Base-by-base conservation (phyloP, 2,888 invertebrate species). In the Orthonevra nobilis region DNA sequence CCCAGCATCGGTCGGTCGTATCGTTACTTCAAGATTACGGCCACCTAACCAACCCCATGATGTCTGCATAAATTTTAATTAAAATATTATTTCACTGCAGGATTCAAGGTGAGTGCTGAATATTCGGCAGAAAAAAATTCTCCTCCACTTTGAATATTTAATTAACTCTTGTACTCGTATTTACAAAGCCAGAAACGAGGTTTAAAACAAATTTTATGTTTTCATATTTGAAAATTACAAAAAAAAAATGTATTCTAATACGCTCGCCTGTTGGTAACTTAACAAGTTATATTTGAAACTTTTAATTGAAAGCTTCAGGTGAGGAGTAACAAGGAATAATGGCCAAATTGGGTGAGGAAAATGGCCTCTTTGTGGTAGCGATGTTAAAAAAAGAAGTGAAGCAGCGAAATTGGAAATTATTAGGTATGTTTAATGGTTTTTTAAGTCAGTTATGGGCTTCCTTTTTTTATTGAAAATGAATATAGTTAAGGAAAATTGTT, bases 1-100 rank as follows among this genome's bases (percentile, higher is more conserved):
- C n/a, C n/a, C n/a, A n/a, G n/a, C n/a, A n/a, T n/a, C n/a, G n/a
- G n/a, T n/a, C n/a, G n/a, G n/a, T n/a, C n/a, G n/a, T n/a, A n/a
- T n/a, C 17, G 20, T 38, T 26, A 3, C 17, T 0, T 15, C 20
- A 36, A 34, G 28, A 46, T 12, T 28, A 36, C 10, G 10, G 2
- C 6, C 10, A 10, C 17, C 42, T 0, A 4, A 2, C 0, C 9
- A 14, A 15, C 19, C 26, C 3, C 12, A 60, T 34, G 63, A 34
- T 64, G 64, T 34, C 52, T 54, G 64, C 64, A 54, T 34, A 54
- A 52, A 64, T 12, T 54, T 52, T 54, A 64, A 64, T 64, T 64
- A 64, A 64, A 64, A 54, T 64, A 52, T 44, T 34, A 40, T 64
- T 64, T 40, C 32, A 64, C 19, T 52, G 52, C 15, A 30, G 34